Conservation (phyloP, 2,888 invertebrate species). For the Sphaerophoria rueppellii region DNA sequence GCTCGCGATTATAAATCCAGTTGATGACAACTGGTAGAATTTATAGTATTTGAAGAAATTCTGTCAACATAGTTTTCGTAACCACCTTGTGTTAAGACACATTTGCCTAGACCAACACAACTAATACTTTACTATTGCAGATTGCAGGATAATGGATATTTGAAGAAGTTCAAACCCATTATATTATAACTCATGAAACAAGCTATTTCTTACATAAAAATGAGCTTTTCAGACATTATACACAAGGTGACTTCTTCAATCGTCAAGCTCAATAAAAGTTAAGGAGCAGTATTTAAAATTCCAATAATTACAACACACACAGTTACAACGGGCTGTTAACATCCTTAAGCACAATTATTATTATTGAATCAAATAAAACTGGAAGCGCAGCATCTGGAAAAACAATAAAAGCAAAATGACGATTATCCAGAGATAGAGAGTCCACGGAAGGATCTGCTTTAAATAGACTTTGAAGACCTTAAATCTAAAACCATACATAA, state of each 20-base stretch:
- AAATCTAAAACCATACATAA: conserved; percentile 63
- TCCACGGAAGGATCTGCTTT: conserved; percentile 14
- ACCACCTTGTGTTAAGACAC: too few relatives aligned
- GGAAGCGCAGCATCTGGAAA: neutral
- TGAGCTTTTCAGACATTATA: conserved; percentile 32
- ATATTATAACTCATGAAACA: too few relatives aligned
- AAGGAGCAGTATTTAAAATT: conserved; percentile 36
- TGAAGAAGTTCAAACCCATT: too few relatives aligned
- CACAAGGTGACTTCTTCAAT: conserved; percentile 24
- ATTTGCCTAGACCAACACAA: too few relatives aligned
- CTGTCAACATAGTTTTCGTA: too few relatives aligned
- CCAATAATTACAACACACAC: conserved; percentile 40
- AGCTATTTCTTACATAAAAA: conserved; percentile 16
- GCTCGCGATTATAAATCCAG: too few relatives aligned
- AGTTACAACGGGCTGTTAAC: conserved; percentile 52
- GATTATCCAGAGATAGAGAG: neutral
- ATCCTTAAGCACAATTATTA: conserved; percentile 34
- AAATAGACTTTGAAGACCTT: conserved; percentile 56
- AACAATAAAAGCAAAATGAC: neutral
- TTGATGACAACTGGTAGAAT: too few relatives aligned
- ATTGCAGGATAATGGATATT: too few relatives aligned
- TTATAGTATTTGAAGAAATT: too few relatives aligned
- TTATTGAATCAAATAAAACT: conserved; percentile 26
- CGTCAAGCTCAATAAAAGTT: conserved; percentile 10
- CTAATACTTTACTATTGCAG: too few relatives aligned